Conservation (phyloP, 2,888 invertebrate species). For the Colostygia pectinataria region DNA sequence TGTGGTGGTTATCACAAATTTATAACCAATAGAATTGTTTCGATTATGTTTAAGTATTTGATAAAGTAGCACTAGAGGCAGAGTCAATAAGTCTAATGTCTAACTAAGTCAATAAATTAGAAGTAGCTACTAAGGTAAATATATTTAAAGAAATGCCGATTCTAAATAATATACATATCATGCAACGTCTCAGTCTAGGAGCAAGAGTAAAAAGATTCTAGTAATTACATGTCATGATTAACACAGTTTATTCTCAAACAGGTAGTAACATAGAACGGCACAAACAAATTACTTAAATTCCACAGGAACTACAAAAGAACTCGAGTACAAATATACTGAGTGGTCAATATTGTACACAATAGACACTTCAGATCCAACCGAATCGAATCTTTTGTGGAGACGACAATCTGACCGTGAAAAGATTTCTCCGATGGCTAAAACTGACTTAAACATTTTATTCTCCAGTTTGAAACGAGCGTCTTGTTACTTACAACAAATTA, state of each 20-base stretch:
- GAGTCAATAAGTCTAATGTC: too few relatives aligned
- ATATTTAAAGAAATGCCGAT: too few relatives aligned
- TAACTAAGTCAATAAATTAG: too few relatives aligned
- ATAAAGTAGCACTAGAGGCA: too few relatives aligned
- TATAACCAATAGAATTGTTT: too few relatives aligned
- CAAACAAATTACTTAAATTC: conserved; percentile 33
- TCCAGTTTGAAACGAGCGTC: conserved; percentile 18
- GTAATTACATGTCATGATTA: too few relatives aligned
- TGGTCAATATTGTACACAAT: conserved; percentile 47
- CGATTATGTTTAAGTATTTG: too few relatives aligned
- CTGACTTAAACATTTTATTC: conserved; percentile 27
- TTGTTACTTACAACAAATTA: not conserved
- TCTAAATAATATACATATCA: too few relatives aligned
- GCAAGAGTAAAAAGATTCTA: too few relatives aligned
- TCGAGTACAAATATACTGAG: conserved; percentile 66
- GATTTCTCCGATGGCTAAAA: conserved; percentile 22
- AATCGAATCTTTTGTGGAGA: conserved; percentile 59
- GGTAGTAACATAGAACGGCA: conserved; percentile 4
- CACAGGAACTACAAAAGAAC: conserved; percentile 48
- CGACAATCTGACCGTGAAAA: conserved; percentile 34
- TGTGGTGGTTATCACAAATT: too few relatives aligned
- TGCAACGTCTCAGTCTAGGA: too few relatives aligned
- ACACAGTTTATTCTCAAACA: not conserved
- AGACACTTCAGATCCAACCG: conserved; percentile 49
- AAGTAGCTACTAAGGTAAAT: too few relatives aligned